Conservation (phyloP, 2,113 vertebrate genomes). For the Rhinopomastus cyanomelas region DNA sequence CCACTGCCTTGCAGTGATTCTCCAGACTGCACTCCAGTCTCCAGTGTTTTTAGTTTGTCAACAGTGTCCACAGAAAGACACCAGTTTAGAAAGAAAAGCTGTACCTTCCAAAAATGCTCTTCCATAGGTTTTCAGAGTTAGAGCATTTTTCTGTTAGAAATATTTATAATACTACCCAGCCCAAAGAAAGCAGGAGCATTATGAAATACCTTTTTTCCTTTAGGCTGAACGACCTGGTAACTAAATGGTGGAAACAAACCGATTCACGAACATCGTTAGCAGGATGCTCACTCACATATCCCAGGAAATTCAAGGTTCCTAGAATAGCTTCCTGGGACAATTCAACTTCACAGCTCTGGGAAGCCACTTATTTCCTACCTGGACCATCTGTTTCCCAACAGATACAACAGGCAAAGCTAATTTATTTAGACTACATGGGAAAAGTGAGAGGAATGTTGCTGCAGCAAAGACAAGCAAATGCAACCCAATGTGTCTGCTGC, state of each 20-base stretch:
- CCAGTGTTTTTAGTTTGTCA: background rate
- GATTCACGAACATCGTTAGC: background rate
- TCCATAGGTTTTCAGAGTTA: background rate
- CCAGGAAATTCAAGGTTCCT: conserved; percentile 37
- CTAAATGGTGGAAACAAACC: background rate
- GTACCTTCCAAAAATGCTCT: background rate
- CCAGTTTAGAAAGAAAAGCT: background rate
- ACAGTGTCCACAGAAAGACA: background rate
- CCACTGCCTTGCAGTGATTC: conserved; percentile 32
- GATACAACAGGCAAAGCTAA: conserved; percentile 59
- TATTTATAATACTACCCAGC: background rate
- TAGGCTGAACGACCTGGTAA: background rate
- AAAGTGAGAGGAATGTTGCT: conserved; percentile 32
- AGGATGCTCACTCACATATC: background rate
- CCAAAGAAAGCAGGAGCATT: background rate
- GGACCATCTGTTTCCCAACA: conserved; percentile 55
- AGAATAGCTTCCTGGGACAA: conserved; percentile 29
- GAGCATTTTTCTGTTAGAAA: background rate
- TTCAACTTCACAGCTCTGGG: conserved; percentile 59
- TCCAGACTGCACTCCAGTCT: background rate
- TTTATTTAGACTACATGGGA: conserved; percentile 31
- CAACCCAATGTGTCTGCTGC: background rate
- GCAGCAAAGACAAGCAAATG: background rate
- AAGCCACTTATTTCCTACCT: conserved; percentile 62
- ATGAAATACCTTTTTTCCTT: conserved; percentile 14